Evolutionary conservation across 2,113 vertebrate species (phyloP).

Genomic region (Colistium nudipinnis): DNA sequence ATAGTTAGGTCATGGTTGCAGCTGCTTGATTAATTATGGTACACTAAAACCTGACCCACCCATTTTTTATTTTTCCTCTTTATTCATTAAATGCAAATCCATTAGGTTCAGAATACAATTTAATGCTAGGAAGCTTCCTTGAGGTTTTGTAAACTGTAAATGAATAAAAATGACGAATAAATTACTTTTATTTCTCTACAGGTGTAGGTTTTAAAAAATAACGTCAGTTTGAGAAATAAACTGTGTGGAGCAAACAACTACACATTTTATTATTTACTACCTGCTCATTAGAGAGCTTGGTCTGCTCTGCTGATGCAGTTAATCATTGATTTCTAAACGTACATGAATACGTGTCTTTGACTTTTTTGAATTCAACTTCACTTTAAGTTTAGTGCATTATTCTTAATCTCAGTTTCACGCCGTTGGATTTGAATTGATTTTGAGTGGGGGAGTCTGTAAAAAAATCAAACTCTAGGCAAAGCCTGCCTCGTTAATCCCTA

Average conservation of each 20-base stretch:
- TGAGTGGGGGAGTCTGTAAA: background rate
- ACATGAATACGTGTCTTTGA: background rate
- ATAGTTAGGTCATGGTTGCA: background rate
- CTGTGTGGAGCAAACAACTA: conserved; percentile 2
- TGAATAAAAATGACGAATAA: no score
- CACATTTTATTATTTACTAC: conserved; percentile 33
- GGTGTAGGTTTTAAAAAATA: no score
- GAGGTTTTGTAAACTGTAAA: background rate
- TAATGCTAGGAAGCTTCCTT: background rate
- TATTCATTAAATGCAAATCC: background rate
- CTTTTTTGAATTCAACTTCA: conserved; percentile 17
- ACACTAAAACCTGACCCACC: background rate
- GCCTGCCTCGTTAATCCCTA: background rate
- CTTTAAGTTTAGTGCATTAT: background rate
- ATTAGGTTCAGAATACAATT: background rate
- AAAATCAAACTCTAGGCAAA: background rate
- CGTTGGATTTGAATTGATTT: background rate
- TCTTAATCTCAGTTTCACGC: background rate
- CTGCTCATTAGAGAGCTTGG: conserved; percentile 33
- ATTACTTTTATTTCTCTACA: background rate
- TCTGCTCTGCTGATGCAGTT: conserved; percentile 32
- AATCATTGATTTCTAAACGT: conserved; percentile 32
- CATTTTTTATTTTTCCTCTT: background rate
- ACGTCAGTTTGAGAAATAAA: no score
- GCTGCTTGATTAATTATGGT: background rate